Percentiles rank a stretch among this genome's conserved stretches.
Evolutionary conservation across 2,797 vertebrate genomes (phyloP).

Genomic region (Parauchenoglanis ngamensis): DNA sequence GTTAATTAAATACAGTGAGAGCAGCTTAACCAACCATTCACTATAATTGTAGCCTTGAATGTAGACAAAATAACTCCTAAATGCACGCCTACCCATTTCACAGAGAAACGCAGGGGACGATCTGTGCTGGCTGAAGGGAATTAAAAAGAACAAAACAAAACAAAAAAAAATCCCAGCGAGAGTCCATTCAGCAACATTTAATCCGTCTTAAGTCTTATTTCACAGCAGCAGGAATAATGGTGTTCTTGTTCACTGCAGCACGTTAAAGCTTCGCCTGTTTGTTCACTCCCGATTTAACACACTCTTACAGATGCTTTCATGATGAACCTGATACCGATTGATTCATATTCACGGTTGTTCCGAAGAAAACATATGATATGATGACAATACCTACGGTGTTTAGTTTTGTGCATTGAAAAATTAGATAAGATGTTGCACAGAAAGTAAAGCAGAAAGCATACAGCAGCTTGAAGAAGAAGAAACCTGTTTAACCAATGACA

Average conservation of each 20-base stretch:
- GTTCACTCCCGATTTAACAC: slow-evolving; percentile 51
- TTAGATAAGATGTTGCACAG: not conserved
- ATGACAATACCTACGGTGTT: too few relatives aligned
- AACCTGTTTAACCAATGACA: not conserved
- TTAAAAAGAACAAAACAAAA: slow-evolving; percentile 1
- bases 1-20: not conserved
- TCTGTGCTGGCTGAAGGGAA: slow-evolving; percentile 19
- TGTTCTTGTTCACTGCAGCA: slow-evolving; percentile 69
- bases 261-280: slow-evolving; percentile 63
- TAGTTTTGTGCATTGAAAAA: not conserved
- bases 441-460: not conserved
- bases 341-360: not conserved
- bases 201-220: slow-evolving; percentile 72
- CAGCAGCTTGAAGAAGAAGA: not conserved
- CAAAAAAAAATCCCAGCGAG: slow-evolving; percentile 51
- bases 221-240: slow-evolving; percentile 71
- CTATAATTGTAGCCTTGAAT: slow-evolving; percentile 6
- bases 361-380: not conserved
- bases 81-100: not conserved
- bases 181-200: slow-evolving; percentile 73
- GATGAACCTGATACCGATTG: not conserved
- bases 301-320: not conserved
- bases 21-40: not conserved
- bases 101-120: not conserved
- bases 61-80: not conserved